These are phyloP conservation scores for Physocephala rufipes DNA, from an alignment of 2,888 invertebrate species.

Conservation along the genomic window DNA sequence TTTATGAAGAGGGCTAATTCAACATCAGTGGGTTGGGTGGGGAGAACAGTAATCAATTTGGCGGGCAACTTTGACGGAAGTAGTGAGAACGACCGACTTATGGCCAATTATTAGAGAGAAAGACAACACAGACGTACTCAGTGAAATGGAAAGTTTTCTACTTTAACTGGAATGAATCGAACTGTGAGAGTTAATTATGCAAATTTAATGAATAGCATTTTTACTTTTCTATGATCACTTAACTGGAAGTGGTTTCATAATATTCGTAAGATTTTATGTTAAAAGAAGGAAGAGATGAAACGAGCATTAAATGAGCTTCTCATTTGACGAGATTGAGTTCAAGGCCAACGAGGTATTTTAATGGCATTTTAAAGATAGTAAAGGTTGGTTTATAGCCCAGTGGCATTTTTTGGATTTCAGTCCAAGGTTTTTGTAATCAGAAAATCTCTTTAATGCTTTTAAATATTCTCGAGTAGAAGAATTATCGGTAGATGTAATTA, in stretches of 20 bases:
- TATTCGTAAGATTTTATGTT: not conserved
- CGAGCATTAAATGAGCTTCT: not conserved
- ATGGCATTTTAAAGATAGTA: no score
- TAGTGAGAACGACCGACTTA: not conserved
- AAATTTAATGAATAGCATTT: constrained; percentile 28
- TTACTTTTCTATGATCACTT: constrained; percentile 50
- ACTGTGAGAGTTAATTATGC: constrained; percentile 10
- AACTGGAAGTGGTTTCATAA: constrained; percentile 60
- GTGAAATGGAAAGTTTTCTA: constrained; percentile 40
- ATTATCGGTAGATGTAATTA: no score
- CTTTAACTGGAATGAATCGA: constrained; percentile 13
- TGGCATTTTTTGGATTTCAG: no score
- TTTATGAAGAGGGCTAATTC: not conserved
- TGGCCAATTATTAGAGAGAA: not conserved
- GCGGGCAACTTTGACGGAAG: not conserved
- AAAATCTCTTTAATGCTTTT: no score
- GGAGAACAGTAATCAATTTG: not conserved
- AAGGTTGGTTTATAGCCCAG: no score
- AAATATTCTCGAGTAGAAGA: no score
- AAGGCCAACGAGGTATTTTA: not conserved
- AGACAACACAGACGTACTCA: constrained; percentile 28
- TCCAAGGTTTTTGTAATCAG: no score
- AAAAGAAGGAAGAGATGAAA: not conserved
- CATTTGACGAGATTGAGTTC: not conserved
- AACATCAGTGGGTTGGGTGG: constrained; percentile 25